Evolutionary conservation across 2,888 invertebrate genomes (phyloP), one percentile per base, ranked within the genome.

Genomic region (Bimastos eiseni): DNA sequence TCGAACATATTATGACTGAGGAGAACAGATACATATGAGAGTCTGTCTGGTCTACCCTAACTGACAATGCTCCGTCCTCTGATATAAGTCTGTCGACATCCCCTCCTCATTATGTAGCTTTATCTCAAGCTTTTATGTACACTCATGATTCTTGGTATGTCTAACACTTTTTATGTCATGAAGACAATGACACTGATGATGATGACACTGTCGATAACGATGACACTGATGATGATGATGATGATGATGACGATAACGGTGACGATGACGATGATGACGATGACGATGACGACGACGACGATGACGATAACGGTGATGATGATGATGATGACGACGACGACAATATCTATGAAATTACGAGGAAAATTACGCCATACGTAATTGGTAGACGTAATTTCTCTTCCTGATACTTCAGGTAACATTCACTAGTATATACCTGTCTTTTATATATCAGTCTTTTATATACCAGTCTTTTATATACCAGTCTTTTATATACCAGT

Each of bases 251-350:
- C n/a, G 83, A 83, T n/a, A 17, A 83, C 17, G 83, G 3, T n/a
- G 83, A 83, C n/a, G 83, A 83, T 83, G 83, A 83, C 17, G 83
- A 83, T 83, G 83, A 83, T 83, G 83, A 83, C 17, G 83, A 83
- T 83, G 83, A 83, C 17, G 83, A 83, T 83, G 83, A 83, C 17
- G 83, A 83, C 17, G 83, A 83, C 17, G 83, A 83, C 17, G 83
- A 83, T 83, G 83, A 83, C 17, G 83, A 83, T 83, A 17, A 83
- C 17, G 83, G 33, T 83, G 83, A 15, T 83, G 83, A 15, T 83
- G 83, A 15, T 13, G 83, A 83, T 21, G 8, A 83, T 83, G 83
- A 83, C 83, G n/a, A 13, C 83, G 84, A 33, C 19, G 24, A 49
- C 21, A 1, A 49, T 49, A 13, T 44, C 17, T 6, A 44, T 44